Evolutionary conservation across 2,888 invertebrate genomes (phyloP).

Genomic region (Ochropleura plecta): DNA sequence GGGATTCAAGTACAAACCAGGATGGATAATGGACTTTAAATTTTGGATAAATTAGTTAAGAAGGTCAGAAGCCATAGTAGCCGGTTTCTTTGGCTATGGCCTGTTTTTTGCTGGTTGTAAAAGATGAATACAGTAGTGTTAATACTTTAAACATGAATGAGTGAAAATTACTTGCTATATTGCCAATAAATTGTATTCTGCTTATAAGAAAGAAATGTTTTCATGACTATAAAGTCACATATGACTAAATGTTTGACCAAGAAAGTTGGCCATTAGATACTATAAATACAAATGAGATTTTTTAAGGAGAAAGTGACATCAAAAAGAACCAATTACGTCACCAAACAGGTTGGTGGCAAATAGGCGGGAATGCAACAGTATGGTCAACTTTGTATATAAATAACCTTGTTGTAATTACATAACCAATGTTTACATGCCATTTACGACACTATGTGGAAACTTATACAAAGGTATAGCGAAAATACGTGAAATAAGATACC

Average conservation of each 20-base stretch:
- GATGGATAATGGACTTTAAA: background rate
- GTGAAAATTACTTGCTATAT: background rate
- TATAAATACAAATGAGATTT: constrained; percentile 34
- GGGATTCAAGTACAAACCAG: background rate
- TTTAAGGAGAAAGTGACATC: constrained; percentile 81
- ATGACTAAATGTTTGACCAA: constrained; percentile 23
- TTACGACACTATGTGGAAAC: constrained; percentile 58
- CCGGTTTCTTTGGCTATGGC: constrained; percentile 2
- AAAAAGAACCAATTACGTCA: constrained; percentile 83
- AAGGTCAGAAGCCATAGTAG: constrained; percentile 28
- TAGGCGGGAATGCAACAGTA: constrained; percentile 82
- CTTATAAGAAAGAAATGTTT: background rate
- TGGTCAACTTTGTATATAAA: constrained; percentile 61
- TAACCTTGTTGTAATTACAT: constrained; percentile 78
- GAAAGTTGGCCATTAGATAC: constrained; percentile 48
- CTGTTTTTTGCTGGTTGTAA: background rate
- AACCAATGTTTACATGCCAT: constrained; percentile 78
- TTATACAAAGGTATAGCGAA: constrained; percentile 54
- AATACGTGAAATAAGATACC: constrained; percentile 74
- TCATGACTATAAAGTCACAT: constrained; percentile 10
- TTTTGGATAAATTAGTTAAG: constrained; percentile 2
- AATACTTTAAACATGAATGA: background rate
- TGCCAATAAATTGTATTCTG: background rate
- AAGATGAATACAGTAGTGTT: background rate
- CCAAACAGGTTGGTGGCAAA: constrained; percentile 75